phyloP scores from a whole-genome alignment of 1,140 invertebrate genomes.

The Steinernema feltiae region DNA sequence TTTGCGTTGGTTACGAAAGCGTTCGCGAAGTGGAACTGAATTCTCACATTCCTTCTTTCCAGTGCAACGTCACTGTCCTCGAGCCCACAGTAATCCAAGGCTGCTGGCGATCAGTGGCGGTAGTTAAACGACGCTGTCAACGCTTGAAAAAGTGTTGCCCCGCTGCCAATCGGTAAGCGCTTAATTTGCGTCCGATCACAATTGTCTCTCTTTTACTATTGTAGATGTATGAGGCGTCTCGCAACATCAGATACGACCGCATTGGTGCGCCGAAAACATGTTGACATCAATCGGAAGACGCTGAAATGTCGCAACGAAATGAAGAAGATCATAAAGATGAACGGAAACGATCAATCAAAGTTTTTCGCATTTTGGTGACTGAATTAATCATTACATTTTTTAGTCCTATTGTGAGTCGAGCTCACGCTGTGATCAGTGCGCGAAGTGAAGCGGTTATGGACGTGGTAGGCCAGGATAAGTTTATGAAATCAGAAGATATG shows the following conservation, averaged over 20 bases:
- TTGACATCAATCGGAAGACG: background rate
- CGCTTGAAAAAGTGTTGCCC: conserved; percentile 2
- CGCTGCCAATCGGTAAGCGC: background rate
- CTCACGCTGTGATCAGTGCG: background rate
- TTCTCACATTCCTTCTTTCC: background rate
- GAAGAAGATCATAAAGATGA: background rate
- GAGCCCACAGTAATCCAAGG: background rate
- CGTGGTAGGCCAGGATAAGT: background rate
- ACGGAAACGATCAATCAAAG: background rate
- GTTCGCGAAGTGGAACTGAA: background rate
- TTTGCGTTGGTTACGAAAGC: background rate
- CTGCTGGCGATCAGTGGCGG: background rate
- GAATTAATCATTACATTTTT: background rate
- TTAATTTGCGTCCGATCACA: too few species aligned
- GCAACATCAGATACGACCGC: conserved; percentile 2
- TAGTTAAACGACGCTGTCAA: background rate
- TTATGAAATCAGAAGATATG: background rate
- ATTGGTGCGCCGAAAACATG: conserved; percentile 5
- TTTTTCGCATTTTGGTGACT: background rate
- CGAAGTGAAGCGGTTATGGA: background rate
- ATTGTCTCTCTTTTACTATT: background rate
- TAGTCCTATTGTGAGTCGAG: background rate
- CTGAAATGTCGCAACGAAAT: background rate
- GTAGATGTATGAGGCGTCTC: background rate
- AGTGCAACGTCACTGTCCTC: background rate